Base-by-base conservation (phyloP, 2,888 invertebrate species). In the Drosophila anceps region DNA sequence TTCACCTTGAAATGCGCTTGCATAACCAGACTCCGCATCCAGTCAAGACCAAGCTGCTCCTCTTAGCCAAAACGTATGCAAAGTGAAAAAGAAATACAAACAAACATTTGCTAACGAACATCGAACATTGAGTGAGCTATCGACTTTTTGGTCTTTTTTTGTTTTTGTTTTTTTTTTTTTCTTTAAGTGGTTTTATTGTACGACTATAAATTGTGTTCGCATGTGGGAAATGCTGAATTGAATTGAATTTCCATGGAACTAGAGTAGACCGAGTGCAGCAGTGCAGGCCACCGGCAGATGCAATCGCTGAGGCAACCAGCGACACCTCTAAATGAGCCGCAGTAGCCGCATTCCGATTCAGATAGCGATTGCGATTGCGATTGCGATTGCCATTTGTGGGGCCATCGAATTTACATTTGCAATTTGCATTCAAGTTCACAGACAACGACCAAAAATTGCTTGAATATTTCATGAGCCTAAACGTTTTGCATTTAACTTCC, bases 1-100 rank as follows among this genome's bases (percentile, higher is more conserved):
- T 83, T 83, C 83, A 83, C 83, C 83, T 83, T 83, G 83, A 83
- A 83, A 74, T 76, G 33, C 44, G 76, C 43, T 84, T 87, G 73
- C 80, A 76, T 75, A 84, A 84, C 63, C 63, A 43, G 48, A 68
- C 73, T 69, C 33, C 54, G 50, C 50, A 48, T 67, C 55, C 41
- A 75, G 59, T 65, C 76, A 53, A 60, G 18, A 37, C 29, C 8
- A 55, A 39, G 53, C 33, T 10, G 29, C 29, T 39, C 29, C 57
- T 27, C 39, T 31, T 58, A 15, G 18, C 37, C 55, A 13, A 57
- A 67, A 60, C 67, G 53, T 64, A 83, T 86, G 89, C 84, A 78
- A 83, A 44, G 24, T 13, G 44, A 71, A 88, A 88, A 24, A 2
- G 4, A 37, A 54, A 39, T 29, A 2, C 39, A 37, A 29, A 20